Evolutionary conservation across 92 coral and sea anemone species (phyloP), one percentile per base, ranked within the genome.

Genomic region (Porites lobata): DNA sequence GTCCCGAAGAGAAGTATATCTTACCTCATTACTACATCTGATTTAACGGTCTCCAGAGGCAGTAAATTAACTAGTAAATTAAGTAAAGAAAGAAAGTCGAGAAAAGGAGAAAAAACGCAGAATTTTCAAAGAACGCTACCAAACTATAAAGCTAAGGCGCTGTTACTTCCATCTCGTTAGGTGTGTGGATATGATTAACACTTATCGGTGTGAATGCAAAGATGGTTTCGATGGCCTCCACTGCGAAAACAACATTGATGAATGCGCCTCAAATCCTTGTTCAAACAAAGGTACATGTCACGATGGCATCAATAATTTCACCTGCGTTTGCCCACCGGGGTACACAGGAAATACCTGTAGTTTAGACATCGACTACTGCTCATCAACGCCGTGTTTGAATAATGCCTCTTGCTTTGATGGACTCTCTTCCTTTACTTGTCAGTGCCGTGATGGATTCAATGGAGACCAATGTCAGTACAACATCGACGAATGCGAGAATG

Each of bases 271-370:
- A 9, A 50, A 58, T 1, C 95, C 95, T 8, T 94, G 95, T 88
- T 65, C 75, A 18, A 90, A 92, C 86, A 84, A 77, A 29, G 91
- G 92, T 58, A 73, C 94, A 9, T 94, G 98, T 61, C 85, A 65
- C 8, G 98, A 94, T 58, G 86, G 71, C n/a, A 83, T 92, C 4
- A 94, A 92, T 50, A 90, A 86, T 64, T 92, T 89, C 85, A 80
- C 71, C 11, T 94, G 98, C 75, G 66, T 70, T 29, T 94, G 98
- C 53, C 88, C 14, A 1, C 82, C 82, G 20, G 95, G 95, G 3
- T 94, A 90, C 70, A 87, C 94, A 9, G 95, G 94, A 4, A 74
- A 29, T n/a, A 79, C 88, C 80, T 94, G 98, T 81, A 76, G 80
- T 50, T 21, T 65, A 53, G 85, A 92, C 82, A 92, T 94, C 59